Evolutionary conservation across 2,888 invertebrate species (phyloP).

Genomic region (Lydus trimaculatus): DNA sequence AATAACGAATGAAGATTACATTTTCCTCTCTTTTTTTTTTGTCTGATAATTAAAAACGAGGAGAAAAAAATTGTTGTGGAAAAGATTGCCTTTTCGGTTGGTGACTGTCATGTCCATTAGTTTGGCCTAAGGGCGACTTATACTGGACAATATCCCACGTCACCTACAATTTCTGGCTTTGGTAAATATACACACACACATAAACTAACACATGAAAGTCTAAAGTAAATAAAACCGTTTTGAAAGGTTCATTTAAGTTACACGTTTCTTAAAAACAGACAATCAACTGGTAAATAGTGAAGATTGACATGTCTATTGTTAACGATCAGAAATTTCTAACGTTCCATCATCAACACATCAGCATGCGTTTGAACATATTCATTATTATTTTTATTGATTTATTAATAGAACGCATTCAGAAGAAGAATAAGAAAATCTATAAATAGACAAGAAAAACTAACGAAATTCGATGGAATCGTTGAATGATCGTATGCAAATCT

Average conservation of each 20-base stretch:
- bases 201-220: slow-evolving; percentile 28
- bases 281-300: slow-evolving; percentile 27
- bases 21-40: neutral
- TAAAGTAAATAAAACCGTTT: slow-evolving; percentile 40
- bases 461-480: neutral
- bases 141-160: slow-evolving; percentile 18
- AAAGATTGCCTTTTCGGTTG: neutral
- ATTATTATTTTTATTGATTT: neutral
- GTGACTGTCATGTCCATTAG: slow-evolving; percentile 6
- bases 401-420: neutral
- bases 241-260: slow-evolving; percentile 29
- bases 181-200: slow-evolving; percentile 36
- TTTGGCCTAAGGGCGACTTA: neutral
- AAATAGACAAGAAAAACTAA: neutral
- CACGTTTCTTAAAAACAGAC: slow-evolving; percentile 28
- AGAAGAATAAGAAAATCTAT: neutral
- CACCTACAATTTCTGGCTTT: slow-evolving; percentile 34
- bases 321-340: slow-evolving; percentile 2
- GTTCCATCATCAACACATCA: neutral
- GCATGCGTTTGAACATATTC: neutral
- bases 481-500: neutral
- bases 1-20: neutral
- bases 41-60: neutral
- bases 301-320: slow-evolving; percentile 23
- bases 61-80: neutral